Percentiles rank a stretch among this genome's conserved stretches.
Evolutionary conservation across 2,113 vertebrate genomes (phyloP).

Genomic region (Arenaria interpres): DNA sequence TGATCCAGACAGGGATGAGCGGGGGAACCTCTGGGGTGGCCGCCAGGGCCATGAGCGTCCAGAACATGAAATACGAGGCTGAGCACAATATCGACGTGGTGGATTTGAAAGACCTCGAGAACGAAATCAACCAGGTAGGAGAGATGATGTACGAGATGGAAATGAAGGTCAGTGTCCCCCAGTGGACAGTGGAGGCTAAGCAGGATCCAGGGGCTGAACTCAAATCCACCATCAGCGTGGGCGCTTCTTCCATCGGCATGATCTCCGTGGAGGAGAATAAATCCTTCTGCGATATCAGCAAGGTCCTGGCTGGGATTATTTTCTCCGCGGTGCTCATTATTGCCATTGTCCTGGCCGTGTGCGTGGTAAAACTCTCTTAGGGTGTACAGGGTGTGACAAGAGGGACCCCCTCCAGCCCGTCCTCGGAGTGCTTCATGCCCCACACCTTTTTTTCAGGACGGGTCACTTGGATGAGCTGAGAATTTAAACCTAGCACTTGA

Average conservation of each 20-base stretch:
- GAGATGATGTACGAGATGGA: conserved; percentile 98
- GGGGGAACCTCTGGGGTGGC: conserved; percentile 87
- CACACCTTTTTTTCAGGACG: background rate
- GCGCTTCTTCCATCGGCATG: conserved; percentile 85
- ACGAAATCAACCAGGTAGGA: conserved; percentile 88
- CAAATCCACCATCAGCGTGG: conserved; percentile 83
- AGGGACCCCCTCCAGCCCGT: background rate
- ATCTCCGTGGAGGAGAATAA: conserved; percentile 84
- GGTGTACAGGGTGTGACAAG: background rate
- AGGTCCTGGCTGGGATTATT: conserved; percentile 83
- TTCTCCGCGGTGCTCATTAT: conserved; percentile 88
- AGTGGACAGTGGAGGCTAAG: conserved; percentile 95
- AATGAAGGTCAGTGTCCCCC: conserved; percentile 97
- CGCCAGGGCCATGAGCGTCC: conserved; percentile 89
- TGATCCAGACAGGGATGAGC: conserved; percentile 93
- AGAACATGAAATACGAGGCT: conserved; percentile 91
- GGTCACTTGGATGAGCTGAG: background rate
- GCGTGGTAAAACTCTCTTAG: conserved; percentile 89
- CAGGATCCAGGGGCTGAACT: conserved; percentile 92
- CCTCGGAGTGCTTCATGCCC: background rate
- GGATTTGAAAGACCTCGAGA: conserved; percentile 87
- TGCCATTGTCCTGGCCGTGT: conserved; percentile 86
- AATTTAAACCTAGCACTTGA: background rate
- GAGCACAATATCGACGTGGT: conserved; percentile 87
- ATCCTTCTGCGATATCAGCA: conserved; percentile 78